Percentiles rank a stretch among this genome's conserved stretches.
Conservation (phyloP, 2,113 vertebrate species). For the Grantiella picta region DNA sequence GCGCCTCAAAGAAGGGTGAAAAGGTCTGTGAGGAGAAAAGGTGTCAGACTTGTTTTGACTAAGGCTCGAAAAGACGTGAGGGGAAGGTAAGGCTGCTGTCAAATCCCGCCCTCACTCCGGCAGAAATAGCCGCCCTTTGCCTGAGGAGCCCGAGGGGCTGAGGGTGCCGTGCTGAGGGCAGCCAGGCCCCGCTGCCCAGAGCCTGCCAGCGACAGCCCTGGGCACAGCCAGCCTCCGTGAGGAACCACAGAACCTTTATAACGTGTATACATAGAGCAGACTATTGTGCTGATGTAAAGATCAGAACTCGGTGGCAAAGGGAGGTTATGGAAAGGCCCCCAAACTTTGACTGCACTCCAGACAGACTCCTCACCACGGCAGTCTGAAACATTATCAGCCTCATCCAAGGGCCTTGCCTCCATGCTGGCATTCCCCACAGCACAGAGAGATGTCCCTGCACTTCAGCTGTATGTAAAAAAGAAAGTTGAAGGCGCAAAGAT, state of each 20-base stretch:
- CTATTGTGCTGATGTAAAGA: not conserved
- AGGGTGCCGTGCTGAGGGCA: accelerated
- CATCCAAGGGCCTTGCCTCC: not conserved
- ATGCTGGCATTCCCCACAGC: not conserved
- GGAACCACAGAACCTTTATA: not conserved
- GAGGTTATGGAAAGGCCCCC: not conserved
- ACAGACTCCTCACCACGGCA: accelerated
- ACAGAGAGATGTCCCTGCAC: not conserved
- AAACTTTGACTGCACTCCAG: not conserved
- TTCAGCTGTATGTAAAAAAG: not conserved
- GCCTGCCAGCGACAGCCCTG: too few relatives aligned
- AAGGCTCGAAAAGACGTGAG: not conserved
- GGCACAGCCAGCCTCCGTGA: not conserved
- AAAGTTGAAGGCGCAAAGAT: not conserved
- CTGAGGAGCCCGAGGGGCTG: not conserved
- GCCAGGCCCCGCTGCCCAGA: accelerated
- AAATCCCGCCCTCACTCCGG: not conserved
- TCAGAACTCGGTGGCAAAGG: not conserved
- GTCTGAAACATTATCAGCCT: not conserved
- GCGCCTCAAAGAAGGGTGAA: not conserved
- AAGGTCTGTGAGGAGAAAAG: not conserved
- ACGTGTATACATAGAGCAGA: not conserved
- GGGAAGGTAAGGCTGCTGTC: not conserved
- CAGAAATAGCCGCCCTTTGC: not conserved
- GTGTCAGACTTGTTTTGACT: not conserved